Evolutionary conservation across 2,797 vertebrate genomes (phyloP), one percentile per base, ranked within the genome.

Genomic region (Odontamblyopus lacepedii): DNA sequence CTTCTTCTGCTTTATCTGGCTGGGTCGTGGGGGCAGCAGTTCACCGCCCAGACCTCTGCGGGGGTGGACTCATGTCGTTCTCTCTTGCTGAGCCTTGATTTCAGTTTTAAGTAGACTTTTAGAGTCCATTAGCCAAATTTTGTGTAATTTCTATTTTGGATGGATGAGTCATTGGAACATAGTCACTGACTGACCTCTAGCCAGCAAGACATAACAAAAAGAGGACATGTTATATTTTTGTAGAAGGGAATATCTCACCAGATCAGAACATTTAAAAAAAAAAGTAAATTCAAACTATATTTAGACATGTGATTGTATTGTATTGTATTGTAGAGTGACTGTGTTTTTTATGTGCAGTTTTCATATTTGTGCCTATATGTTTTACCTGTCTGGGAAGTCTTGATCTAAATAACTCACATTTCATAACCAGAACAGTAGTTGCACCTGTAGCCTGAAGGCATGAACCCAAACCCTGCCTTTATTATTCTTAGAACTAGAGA

Each of bases 361-460:
- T 41, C 48, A 38, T 9, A 38, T n/a, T 32, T 29, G 62, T 26
- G 15, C 6, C 8, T 6, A 15, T 53, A 11, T 15, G 27, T 57
- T 13, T 32, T 13, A 23, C 38, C 38, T 64, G 65, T 63, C 51
- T 32, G n/a, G 6, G 0, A 0, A 2, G 51, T 62, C 18, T 12
- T 75, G 26, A 62, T 76, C 73, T 72, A 67, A 76, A 77, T 71
- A 70, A 23, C 73, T 26, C 59, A 32, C 51, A 51, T 60, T 71
- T 38, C 5, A 27, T 60, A 41, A 55, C 30, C 53, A 6, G 61
- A 53, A 72, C 74, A 1, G 30, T 38, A 59, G 41, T 50, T 63
- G 48, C 13, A 56, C 29, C 15, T 32, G 19, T 62, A 13, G 60
- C 26, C 73, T 18, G 3, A 26, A 44, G 67, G 48, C 57, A 59